A percentile compares a stretch with the other conserved stretches of the same genome.
Evolutionary conservation across 2,888 invertebrate genomes (phyloP).

Genomic region (Drosophila monieri): DNA sequence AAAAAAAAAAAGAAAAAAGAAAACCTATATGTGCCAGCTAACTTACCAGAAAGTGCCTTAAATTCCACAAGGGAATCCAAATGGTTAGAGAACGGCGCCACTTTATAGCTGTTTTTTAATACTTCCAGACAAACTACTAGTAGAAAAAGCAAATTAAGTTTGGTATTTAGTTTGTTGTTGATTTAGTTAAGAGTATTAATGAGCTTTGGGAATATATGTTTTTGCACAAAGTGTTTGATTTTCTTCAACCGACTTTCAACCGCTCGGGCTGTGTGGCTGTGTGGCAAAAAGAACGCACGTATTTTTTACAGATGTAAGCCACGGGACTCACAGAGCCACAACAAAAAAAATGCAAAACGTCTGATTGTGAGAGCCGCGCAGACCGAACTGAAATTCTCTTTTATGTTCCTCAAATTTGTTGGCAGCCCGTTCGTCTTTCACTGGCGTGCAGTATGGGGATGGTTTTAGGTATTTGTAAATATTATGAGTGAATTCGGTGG

Average conservation of each 20-base stretch:
- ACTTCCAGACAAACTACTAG: constrained; percentile 46
- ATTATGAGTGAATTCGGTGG: constrained; percentile 8
- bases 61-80: constrained; percentile 83
- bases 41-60: constrained; percentile 79
- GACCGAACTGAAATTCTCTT: constrained; percentile 70
- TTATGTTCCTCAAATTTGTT: constrained; percentile 54
- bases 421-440: constrained; percentile 46
- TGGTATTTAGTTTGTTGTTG: constrained; percentile 2
- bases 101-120: constrained; percentile 76
- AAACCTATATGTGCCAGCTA: constrained; percentile 6
- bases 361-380: constrained; percentile 65
- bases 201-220: background rate
- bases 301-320: background rate
- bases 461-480: constrained; percentile 39
- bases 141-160: constrained; percentile 59
- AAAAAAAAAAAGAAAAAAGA: background rate
- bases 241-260: no score
- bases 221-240: background rate
- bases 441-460: constrained; percentile 49
- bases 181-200: background rate
- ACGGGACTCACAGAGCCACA: background rate
- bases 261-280: background rate
- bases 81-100: constrained; percentile 82
- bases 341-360: constrained; percentile 44
- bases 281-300: background rate